These are phyloP conservation scores for Dryoscopus gambensis DNA, from an alignment of 2,113 vertebrate species.

Conservation along the genomic window DNA sequence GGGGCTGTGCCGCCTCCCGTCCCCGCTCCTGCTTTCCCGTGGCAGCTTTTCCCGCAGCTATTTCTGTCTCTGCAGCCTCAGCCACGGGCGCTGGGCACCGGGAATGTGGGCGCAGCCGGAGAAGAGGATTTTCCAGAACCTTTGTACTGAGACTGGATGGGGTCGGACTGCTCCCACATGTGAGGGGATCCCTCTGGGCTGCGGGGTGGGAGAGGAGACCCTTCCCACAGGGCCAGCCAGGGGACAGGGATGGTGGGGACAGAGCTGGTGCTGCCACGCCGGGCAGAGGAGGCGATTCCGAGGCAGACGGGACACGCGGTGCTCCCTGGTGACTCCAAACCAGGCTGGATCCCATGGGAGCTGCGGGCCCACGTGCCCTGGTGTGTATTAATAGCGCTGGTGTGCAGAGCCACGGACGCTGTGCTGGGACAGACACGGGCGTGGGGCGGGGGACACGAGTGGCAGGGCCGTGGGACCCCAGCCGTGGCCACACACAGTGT, in stretches of 20 bases:
- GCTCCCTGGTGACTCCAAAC: neutral
- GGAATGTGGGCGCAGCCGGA: accelerated
- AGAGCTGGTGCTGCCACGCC: accelerated
- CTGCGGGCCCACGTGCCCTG: neutral
- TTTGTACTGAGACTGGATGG: neutral
- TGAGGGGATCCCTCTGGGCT: neutral
- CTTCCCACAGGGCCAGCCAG: accelerated
- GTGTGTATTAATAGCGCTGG: neutral
- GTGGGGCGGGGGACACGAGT: accelerated
- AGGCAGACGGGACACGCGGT: accelerated
- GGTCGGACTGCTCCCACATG: accelerated
- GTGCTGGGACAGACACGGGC: neutral
- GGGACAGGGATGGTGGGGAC: no score
- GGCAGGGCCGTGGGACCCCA: neutral
- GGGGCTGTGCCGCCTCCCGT: neutral
- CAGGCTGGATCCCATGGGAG: neutral
- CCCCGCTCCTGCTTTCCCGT: neutral
- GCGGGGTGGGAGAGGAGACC: neutral
- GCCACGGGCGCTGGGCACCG: neutral
- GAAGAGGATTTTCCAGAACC: neutral
- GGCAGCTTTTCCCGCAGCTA: neutral
- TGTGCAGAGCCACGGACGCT: accelerated
- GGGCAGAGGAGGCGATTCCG: accelerated
- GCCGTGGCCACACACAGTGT: accelerated
- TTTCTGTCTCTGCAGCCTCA: neutral